A percentile compares a stretch with the other conserved stretches of the same genome.
Evolutionary conservation across 2,113 vertebrate species (phyloP).

Genomic region (Malaclemys terrapin): DNA sequence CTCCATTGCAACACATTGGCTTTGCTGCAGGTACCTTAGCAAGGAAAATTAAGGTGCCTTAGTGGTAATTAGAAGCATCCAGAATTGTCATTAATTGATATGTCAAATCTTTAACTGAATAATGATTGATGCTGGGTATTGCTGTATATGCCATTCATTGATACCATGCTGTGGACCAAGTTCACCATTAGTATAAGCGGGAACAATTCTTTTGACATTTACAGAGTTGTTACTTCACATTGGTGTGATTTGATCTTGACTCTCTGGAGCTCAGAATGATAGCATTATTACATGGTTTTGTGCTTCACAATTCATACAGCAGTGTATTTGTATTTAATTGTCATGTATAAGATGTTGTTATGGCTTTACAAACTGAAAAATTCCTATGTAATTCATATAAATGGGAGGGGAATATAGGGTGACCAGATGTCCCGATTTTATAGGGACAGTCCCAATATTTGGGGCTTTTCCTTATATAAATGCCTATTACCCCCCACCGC

Average conservation of each 20-base stretch:
- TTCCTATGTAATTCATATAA: conserved; percentile 11
- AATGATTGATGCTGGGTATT: conserved; percentile 9
- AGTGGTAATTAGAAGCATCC: conserved; percentile 5
- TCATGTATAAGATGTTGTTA: conserved; percentile 10
- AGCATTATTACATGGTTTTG: neutral
- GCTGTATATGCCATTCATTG: conserved; percentile 2
- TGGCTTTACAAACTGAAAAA: conserved; percentile 16
- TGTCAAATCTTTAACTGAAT: conserved; percentile 47
- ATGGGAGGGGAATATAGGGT: neutral
- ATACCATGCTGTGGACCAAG: neutral
- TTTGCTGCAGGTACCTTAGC: neutral
- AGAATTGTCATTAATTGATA: conserved; percentile 32
- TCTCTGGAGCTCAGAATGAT: neutral
- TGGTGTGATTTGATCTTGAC: neutral
- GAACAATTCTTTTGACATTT: neutral
- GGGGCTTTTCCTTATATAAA: no score
- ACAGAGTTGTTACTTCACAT: neutral
- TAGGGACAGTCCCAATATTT: no score
- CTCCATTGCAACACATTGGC: neutral
- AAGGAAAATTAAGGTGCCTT: neutral
- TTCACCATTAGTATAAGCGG: neutral
- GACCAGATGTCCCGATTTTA: no score
- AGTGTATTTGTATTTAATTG: conserved; percentile 1
- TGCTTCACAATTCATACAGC: conserved; percentile 37
- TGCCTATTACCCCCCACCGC: no score